Conservation (phyloP, 2,888 invertebrate genomes). For the Heliconius cydno region DNA sequence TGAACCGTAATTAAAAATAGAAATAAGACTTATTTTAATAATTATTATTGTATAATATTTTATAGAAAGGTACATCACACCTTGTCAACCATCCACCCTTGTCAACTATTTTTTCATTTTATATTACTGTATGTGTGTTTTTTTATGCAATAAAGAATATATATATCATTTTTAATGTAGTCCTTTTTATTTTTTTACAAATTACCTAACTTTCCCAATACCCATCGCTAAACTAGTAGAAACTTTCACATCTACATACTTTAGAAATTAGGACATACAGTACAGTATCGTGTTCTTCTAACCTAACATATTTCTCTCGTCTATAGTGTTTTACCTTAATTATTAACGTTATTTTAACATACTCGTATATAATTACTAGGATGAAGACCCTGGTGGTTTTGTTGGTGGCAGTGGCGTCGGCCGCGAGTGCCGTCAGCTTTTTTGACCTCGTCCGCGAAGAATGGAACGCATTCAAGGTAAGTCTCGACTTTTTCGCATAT, state of each 20-base stretch:
- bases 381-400: constrained; percentile 65
- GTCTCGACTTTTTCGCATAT: background rate
- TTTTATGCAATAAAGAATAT: too few relatives aligned
- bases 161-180: too few relatives aligned
- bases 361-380: constrained; percentile 1
- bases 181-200: too few relatives aligned
- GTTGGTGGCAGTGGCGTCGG: constrained; percentile 73
- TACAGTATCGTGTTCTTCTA: too few relatives aligned
- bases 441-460: constrained; percentile 89
- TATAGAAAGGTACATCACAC: too few relatives aligned
- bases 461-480: constrained; percentile 90
- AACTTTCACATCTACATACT: background rate
- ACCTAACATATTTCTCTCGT: background rate
- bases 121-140: too few relatives aligned
- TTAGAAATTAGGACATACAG: background rate
- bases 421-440: constrained; percentile 86
- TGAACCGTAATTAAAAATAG: too few relatives aligned
- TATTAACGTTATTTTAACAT: background rate
- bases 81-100: too few relatives aligned
- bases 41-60: background rate
- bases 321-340: background rate
- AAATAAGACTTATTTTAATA: too few relatives aligned
- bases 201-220: background rate
- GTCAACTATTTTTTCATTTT: too few relatives aligned
- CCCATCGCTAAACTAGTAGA: background rate